A percentile compares a stretch with the other conserved stretches of the same genome.
Conservation (phyloP, 2,113 vertebrate species). For the Poeciliopsis turrubarensis region DNA sequence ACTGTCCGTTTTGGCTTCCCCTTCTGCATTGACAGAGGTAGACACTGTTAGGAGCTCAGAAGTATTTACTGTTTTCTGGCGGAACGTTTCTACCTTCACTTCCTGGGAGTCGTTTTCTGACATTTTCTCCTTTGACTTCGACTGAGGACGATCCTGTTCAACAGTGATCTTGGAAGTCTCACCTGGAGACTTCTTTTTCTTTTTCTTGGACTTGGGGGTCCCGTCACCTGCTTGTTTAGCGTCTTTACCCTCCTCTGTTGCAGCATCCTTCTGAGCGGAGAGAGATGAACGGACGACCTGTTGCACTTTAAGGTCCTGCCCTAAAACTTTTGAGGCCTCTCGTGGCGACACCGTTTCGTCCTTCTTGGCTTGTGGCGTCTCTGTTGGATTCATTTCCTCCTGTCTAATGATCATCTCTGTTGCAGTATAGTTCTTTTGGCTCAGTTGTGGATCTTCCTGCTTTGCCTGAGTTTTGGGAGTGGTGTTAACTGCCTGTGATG, state of each 20-base stretch:
- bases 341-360: slow-evolving; percentile 6
- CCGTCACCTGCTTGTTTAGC: slow-evolving; percentile 40
- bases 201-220: slow-evolving; percentile 73
- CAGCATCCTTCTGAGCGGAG: slow-evolving; percentile 11
- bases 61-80: slow-evolving; percentile 10
- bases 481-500: slow-evolving; percentile 33
- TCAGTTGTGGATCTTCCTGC: slow-evolving; percentile 14
- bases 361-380: slow-evolving; percentile 18
- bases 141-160: slow-evolving; percentile 17
- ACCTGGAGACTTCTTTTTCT: slow-evolving; percentile 71
- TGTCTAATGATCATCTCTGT: slow-evolving; percentile 19
- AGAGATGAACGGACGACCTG: slow-evolving; percentile 13
- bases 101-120: slow-evolving; percentile 8
- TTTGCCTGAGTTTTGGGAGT: neutral
- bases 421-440: neutral
- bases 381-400: slow-evolving; percentile 20
- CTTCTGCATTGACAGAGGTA: slow-evolving; percentile 9
- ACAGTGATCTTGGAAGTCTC: slow-evolving; percentile 39
- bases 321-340: slow-evolving; percentile 15
- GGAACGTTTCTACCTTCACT: neutral
- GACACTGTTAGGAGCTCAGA: slow-evolving; percentile 7
- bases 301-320: neutral
- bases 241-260: slow-evolving; percentile 32
- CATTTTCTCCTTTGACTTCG: slow-evolving; percentile 21
- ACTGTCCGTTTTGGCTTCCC: slow-evolving; percentile 9